A percentile compares a stretch with the other conserved stretches of the same genome.
phyloP scores from a whole-genome alignment of 1,140 invertebrate genomes.

The Aphis gossypii region DNA sequence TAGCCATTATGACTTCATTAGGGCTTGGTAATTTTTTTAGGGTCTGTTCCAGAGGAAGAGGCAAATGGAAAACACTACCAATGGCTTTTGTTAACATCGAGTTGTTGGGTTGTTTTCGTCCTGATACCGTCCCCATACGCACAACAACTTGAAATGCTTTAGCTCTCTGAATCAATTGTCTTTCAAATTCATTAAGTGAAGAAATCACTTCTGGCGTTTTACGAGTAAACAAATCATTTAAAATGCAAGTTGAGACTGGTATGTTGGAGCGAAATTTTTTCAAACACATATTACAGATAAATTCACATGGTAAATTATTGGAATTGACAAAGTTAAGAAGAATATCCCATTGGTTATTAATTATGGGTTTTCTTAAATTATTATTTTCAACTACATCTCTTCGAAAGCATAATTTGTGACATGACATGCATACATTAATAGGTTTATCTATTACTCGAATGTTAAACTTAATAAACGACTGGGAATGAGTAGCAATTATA shows the following conservation, averaged over 20 bases:
- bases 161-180: slow-evolving; percentile 63
- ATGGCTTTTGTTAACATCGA: slow-evolving; percentile 61
- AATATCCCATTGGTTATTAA: neutral
- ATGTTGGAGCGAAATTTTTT: slow-evolving; percentile 56
- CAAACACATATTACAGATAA: slow-evolving; percentile 58
- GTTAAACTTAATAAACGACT: slow-evolving; percentile 1
- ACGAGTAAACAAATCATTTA: slow-evolving; percentile 59
- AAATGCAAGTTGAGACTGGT: slow-evolving; percentile 58
- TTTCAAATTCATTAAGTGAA: slow-evolving; percentile 61
- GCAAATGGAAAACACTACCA: slow-evolving; percentile 63
- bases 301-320: slow-evolving; percentile 56
- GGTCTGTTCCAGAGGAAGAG: slow-evolving; percentile 62
- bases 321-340: slow-evolving; percentile 49
- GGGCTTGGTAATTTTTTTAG: slow-evolving; percentile 61
- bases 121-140: slow-evolving; percentile 51
- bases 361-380: slow-evolving; percentile 53
- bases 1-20: slow-evolving; percentile 58
- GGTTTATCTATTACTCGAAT: neutral
- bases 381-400: slow-evolving; percentile 57
- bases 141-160: slow-evolving; percentile 63
- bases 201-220: slow-evolving; percentile 59
- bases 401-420: slow-evolving; percentile 61
- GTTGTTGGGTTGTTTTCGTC: slow-evolving; percentile 62
- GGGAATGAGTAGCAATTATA: slow-evolving; percentile 13
- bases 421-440: slow-evolving; percentile 59